Evolutionary conservation across 1,140 invertebrate species (phyloP), one percentile per base, ranked within the genome.

Genomic region (Caerostris darwini): DNA sequence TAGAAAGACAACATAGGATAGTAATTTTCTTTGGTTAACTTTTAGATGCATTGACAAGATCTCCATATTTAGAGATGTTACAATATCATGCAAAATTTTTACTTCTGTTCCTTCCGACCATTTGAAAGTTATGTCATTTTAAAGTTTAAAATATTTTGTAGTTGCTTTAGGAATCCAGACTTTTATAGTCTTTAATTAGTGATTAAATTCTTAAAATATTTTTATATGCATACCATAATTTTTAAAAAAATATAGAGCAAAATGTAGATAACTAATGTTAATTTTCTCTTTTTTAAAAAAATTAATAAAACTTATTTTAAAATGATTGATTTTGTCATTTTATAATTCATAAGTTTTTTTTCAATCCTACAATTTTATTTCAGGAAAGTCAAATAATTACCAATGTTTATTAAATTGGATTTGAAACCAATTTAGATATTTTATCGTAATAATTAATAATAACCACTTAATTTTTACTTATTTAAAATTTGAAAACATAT

Each of bases 21-120:
- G 82, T 17, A 7, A 17, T 83, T 58, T 83, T 58, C 82, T 83
- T 83, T 10, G 6, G 82, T 57, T 83, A 6, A 83, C 53, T 83
- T 83, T 83, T 83, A 83, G 82, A 83, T n/a, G 56, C 34, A 83
- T 83, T 83, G 82, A 83, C 82, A 83, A n/a, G 56, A 83, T 83
- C 82, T 83, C 82, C 71, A 53, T 58, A 19, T 19, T 57, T 83
- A 58, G 82, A 83, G 82, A 83, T 83, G 82, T 83, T 34, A 83
- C 56, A 83, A 57, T n/a, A 58, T n/a, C 17, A 57, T n/a, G 56
- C 54, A 7, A 57, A 83, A 58, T 57, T 83, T 64, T 83, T 83
- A 83, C 54, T 58, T 83, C 82, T 57, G 82, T 83, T 83, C 53
- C n/a, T 58, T 58, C 53, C 56, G 34, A 57, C 82, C 82, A 83